These are phyloP conservation scores for Eumerus sabulonum DNA, from an alignment of 2,888 invertebrate species.

Conservation along the genomic window DNA sequence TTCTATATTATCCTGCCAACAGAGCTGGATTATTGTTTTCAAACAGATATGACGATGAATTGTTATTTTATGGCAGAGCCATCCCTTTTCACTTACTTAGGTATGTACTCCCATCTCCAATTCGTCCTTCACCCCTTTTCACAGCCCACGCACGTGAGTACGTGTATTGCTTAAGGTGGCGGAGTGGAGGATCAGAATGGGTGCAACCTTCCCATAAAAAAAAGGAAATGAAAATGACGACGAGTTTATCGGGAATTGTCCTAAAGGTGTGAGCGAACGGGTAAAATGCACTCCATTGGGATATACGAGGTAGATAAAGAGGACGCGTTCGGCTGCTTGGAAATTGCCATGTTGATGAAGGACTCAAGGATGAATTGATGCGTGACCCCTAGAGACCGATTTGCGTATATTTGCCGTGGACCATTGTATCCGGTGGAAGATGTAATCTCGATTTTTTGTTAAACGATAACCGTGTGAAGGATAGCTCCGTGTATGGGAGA, in stretches of 20 bases:
- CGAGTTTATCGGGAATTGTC: conserved; percentile 39
- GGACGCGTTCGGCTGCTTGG: too few species aligned
- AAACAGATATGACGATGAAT: conserved; percentile 65
- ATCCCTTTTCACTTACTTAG: too few species aligned
- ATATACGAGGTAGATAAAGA: background rate
- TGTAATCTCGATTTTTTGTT: too few species aligned
- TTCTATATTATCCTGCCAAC: background rate
- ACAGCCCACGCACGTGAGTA: too few species aligned
- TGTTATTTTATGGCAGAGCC: conserved; percentile 60
- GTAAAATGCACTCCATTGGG: conserved; percentile 39
- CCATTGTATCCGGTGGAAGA: too few species aligned
- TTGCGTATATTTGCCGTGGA: too few species aligned
- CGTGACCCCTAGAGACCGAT: too few species aligned
- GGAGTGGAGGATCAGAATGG: conserved; percentile 26
- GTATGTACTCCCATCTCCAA: conserved; percentile 9
- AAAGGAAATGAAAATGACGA: conserved; percentile 4
- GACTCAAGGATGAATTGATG: background rate
- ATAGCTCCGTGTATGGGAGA: too few species aligned
- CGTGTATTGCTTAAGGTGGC: too few species aligned
- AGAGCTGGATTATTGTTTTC: conserved; percentile 56
- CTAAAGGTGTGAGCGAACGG: conserved; percentile 50
- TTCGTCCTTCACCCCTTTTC: too few species aligned
- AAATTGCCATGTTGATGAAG: background rate
- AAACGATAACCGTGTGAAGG: too few species aligned
- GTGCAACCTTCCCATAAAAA: conserved; percentile 43